Conservation (phyloP, 2,113 vertebrate genomes). For the Corydoras maculifer region DNA sequence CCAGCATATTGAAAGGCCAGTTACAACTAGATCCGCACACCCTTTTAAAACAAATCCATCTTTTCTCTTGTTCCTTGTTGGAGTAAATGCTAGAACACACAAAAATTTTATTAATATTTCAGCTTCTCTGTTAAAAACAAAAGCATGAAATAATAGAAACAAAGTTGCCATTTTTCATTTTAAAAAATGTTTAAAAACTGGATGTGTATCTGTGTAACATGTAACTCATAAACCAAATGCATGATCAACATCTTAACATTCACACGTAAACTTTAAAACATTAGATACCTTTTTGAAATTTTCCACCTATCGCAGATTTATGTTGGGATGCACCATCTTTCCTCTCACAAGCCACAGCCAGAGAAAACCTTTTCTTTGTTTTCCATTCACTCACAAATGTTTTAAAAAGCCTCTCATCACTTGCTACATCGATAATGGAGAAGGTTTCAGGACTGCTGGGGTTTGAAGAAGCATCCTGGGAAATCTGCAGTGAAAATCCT, state of each 20-base stretch:
- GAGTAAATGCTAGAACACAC: conserved; percentile 44
- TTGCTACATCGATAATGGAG: conserved; percentile 87
- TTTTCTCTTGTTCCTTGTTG: conserved; percentile 42
- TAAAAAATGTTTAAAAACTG: not conserved
- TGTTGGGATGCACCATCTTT: conserved; percentile 51
- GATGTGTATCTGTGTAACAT: not conserved
- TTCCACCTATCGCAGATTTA: conserved; percentile 66
- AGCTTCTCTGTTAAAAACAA: too few relatives aligned
- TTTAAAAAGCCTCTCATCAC: conserved; percentile 76
- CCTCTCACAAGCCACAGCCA: conserved; percentile 83
- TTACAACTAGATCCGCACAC: conserved; percentile 68
- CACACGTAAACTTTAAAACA: not conserved
- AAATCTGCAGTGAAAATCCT: conserved; percentile 70
- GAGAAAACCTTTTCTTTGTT: conserved; percentile 72
- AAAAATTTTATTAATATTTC: not conserved
- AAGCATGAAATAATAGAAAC: too few relatives aligned
- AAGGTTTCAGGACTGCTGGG: conserved; percentile 69
- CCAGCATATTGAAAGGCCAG: conserved; percentile 89
- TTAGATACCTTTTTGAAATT: conserved; percentile 74
- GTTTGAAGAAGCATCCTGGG: conserved; percentile 62
- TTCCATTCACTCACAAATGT: conserved; percentile 87
- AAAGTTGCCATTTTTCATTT: not conserved
- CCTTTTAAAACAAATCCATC: conserved; percentile 77
- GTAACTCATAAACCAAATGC: not conserved
- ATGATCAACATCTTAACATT: not conserved